Evolutionary conservation across 1,140 invertebrate genomes (phyloP).

Genomic region (Prorops nasuta): DNA sequence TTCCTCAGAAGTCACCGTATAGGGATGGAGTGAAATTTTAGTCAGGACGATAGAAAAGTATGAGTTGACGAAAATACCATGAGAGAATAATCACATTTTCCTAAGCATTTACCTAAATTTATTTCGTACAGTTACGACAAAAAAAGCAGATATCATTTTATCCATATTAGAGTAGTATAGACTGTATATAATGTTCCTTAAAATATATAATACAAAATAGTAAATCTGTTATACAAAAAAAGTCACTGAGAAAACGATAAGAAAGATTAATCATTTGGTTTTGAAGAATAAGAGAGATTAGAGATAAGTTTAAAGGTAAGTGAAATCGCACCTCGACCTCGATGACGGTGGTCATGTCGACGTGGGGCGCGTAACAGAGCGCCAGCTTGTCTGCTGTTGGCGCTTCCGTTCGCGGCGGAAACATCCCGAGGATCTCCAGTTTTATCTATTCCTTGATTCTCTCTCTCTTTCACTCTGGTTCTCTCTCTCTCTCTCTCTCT

Average conservation of each 20-base stretch:
- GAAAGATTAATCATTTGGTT: constrained; percentile 7
- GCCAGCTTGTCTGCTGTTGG: constrained; percentile 54
- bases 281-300: too few species aligned
- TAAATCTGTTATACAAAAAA: too few species aligned
- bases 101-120: too few species aligned
- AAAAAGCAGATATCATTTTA: not conserved
- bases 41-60: too few species aligned
- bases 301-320: too few species aligned
- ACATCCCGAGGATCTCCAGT: constrained; percentile 56
- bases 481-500: too few species aligned
- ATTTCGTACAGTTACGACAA: not conserved
- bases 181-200: not conserved
- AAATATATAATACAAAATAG: not conserved
- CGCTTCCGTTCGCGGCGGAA: constrained; percentile 54
- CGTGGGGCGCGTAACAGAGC: constrained; percentile 55
- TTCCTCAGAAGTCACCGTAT: too few species aligned
- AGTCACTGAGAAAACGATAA: constrained; percentile 6
- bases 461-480: too few species aligned
- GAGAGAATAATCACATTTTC: too few species aligned
- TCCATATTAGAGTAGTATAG: not conserved
- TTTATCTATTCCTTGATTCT: too few species aligned
- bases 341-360: constrained; percentile 55
- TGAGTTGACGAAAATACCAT: too few species aligned
- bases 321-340: constrained; percentile 54
- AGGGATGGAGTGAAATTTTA: too few species aligned